phyloP scores from a whole-genome alignment of 2,888 invertebrate genomes.

The Nycteola revayana region DNA sequence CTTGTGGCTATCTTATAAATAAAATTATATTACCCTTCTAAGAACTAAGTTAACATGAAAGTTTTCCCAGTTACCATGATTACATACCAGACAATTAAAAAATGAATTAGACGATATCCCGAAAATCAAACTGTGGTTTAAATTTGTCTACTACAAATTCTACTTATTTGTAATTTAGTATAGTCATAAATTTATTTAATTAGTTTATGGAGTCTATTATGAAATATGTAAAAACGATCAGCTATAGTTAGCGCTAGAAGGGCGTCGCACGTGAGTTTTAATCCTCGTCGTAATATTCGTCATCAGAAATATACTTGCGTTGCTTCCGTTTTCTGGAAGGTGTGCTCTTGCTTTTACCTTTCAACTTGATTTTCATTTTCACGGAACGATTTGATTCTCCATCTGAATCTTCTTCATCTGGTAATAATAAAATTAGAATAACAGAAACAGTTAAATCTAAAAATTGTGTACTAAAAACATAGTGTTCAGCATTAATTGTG shows the following conservation, averaged over 20 bases:
- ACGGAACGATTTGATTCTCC: slow-evolving; percentile 83
- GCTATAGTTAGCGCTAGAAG: slow-evolving; percentile 8
- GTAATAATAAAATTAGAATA: slow-evolving; percentile 20
- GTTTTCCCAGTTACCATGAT: too few species aligned
- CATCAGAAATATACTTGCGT: slow-evolving; percentile 85
- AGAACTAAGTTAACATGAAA: neutral
- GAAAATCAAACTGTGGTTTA: too few species aligned
- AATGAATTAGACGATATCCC: too few species aligned
- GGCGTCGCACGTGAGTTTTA: slow-evolving; percentile 36
- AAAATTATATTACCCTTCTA: neutral
- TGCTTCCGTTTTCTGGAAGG: slow-evolving; percentile 81
- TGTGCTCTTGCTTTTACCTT: slow-evolving; percentile 74
- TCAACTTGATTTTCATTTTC: slow-evolving; percentile 89
- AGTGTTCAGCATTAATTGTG: too few species aligned
- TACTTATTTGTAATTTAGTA: too few species aligned
- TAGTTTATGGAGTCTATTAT: too few species aligned
- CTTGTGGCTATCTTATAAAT: neutral
- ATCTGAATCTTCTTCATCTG: slow-evolving; percentile 83
- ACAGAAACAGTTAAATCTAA: too few species aligned
- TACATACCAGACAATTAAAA: too few species aligned
- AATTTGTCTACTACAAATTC: too few species aligned
- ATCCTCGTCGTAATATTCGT: slow-evolving; percentile 84
- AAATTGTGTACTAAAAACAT: too few species aligned
- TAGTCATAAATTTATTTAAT: too few species aligned
- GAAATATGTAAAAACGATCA: slow-evolving; percentile 6